A percentile compares a stretch with the other conserved stretches of the same genome.
Conservation (phyloP, 2,113 vertebrate species). For the Gulo gulo region DNA sequence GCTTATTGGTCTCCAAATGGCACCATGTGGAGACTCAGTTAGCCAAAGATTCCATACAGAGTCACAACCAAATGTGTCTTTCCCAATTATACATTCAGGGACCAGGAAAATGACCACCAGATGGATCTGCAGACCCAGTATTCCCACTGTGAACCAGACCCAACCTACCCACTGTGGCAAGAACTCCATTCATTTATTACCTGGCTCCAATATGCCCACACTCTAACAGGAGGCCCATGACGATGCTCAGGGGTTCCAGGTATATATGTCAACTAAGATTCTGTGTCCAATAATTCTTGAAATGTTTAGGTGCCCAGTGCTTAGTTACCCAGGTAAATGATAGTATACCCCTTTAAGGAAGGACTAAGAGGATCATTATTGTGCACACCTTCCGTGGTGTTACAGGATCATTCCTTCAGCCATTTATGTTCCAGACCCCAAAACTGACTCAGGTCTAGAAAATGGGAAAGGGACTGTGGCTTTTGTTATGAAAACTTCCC, state of each 20-base stretch:
- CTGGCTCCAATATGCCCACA: not conserved
- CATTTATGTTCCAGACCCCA: not conserved
- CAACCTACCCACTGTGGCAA: not conserved
- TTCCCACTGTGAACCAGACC: not conserved
- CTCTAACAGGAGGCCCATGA: not conserved
- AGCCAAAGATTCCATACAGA: not conserved
- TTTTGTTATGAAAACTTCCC: not conserved
- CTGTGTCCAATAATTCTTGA: not conserved
- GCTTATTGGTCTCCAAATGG: not conserved
- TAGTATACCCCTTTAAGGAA: not conserved
- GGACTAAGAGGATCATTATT: not conserved
- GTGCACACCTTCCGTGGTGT: too few relatives aligned
- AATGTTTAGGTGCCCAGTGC: not conserved
- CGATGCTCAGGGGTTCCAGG: not conserved
- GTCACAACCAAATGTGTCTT: not conserved
- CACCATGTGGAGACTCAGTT: not conserved
- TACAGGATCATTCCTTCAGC: not conserved
- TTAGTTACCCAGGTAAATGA: not conserved
- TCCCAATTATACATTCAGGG: not conserved
- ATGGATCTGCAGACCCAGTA: not conserved
- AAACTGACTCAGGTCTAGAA: not conserved
- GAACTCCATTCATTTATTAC: not conserved
- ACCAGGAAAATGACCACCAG: not conserved
- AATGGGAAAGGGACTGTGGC: not conserved
- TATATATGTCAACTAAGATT: not conserved